These are phyloP conservation scores for Ranitomeya imitator DNA, from an alignment of 2,113 vertebrate genomes.

Conservation along the genomic window DNA sequence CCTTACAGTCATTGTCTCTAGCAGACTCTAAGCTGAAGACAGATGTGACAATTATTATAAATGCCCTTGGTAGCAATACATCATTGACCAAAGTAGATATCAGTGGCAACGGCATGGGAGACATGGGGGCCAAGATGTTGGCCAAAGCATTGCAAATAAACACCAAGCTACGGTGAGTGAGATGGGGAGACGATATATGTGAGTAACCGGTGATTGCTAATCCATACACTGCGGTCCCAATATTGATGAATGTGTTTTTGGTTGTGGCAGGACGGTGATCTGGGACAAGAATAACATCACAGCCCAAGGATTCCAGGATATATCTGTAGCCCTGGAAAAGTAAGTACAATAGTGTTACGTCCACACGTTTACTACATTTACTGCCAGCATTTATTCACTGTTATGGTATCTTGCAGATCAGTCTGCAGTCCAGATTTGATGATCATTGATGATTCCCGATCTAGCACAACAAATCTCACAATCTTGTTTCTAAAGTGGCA, in stretches of 20 bases:
- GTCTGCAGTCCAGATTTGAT: neutral
- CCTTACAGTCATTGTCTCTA: conserved; percentile 91
- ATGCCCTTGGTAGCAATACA: conserved; percentile 94
- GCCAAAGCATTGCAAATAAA: conserved; percentile 97
- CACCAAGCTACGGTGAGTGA: conserved; percentile 89
- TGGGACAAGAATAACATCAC: conserved; percentile 97
- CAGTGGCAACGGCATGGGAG: conserved; percentile 95
- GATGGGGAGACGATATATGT: neutral
- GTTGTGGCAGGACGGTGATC: conserved; percentile 86
- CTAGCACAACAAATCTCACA: too few relatives aligned
- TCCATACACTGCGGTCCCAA: too few relatives aligned
- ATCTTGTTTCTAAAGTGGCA: too few relatives aligned
- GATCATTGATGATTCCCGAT: neutral
- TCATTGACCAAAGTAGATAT: conserved; percentile 93
- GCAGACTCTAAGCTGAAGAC: conserved; percentile 94
- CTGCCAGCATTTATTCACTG: neutral
- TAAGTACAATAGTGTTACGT: conserved; percentile 69
- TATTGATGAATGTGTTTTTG: neutral
- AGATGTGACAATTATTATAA: conserved; percentile 92
- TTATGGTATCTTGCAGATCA: neutral
- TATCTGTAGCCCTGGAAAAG: conserved; percentile 95
- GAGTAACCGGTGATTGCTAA: neutral
- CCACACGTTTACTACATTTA: neutral
- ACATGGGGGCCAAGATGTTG: conserved; percentile 98
- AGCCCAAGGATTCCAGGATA: conserved; percentile 95